Base-by-base conservation (phyloP, 2,797 vertebrate species). In the Coregonus suidteri region DNA sequence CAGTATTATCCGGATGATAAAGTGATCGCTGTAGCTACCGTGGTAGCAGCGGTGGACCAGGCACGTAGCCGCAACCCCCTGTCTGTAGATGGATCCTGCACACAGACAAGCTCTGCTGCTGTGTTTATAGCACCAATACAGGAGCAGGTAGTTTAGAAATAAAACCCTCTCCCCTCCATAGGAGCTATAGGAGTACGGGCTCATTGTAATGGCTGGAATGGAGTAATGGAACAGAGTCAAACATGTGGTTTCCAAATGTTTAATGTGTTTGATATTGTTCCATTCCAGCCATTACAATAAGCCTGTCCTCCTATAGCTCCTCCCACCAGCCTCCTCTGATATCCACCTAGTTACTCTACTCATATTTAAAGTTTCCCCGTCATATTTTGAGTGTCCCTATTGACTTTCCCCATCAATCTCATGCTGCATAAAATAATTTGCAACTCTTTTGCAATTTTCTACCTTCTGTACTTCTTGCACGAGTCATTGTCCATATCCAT, bases 351-450 rank as follows among this genome's bases (percentile, higher is more conserved):
- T 62, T 0, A n/a, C 20, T 30, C 75, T 95, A 83, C 91, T 93
- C 79, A 94, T 90, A 92, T 93, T 94, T 84, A 86, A 93, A 72
- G 93, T 95, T 84, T 93, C 94, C 71, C 92, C 94, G 94, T 82
- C 88, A 56, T 56, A 56, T 56, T 4, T 5, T 54, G 16, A 4
- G 4, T n/a, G 54, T 56, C 1, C 54, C 18, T n/a, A 18, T 6
- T 56, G 54, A 56, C 16, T 56, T 56, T 41, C 37, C 37, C 41
- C 16, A n/a, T 59, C 2, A 14, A 59, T n/a, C 54, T 18, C 5
- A 6, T n/a, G 6, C 54, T 59, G 54, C 54, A 59, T 59, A n/a
- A 4, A 4, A 56, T n/a, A 2, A 6, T n/a, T 1, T n/a, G 18
- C 18, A n/a, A 18, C 3, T 54, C 18, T 56, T 6, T 56, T 15